These are phyloP conservation scores for Lasioglossum malachurum DNA, from an alignment of 2,888 invertebrate species.

Conservation along the genomic window DNA sequence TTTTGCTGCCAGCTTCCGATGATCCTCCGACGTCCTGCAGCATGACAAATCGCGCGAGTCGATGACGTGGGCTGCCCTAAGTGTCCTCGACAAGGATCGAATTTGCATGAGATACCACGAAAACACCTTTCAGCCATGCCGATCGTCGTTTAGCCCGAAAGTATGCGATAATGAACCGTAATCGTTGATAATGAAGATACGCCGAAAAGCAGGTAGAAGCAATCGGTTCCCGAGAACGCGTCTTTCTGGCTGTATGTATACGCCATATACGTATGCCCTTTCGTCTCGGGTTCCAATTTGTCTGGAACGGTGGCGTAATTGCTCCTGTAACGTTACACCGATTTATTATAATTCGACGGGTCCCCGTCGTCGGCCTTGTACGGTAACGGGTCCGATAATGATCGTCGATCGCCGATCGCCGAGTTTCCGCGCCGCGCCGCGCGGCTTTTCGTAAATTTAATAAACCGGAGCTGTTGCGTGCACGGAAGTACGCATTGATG, in stretches of 20 bases:
- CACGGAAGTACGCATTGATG: conserved; percentile 1
- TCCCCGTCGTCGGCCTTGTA: background rate
- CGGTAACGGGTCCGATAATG: conserved; percentile 23
- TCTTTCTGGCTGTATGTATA: conserved; percentile 4
- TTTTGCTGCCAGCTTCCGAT: background rate
- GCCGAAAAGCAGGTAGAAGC: conserved; percentile 31
- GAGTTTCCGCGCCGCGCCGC: conserved; percentile 15
- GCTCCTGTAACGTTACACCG: conserved; percentile 31
- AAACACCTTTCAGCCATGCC: conserved; percentile 71
- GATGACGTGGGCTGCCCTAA: background rate
- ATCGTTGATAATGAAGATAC: conserved; percentile 78
- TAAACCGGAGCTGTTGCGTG: conserved; percentile 6
- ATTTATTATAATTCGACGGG: conserved; percentile 36
- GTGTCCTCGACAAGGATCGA: background rate
- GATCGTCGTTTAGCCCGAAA: conserved; percentile 80
- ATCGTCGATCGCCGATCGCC: background rate
- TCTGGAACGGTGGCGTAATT: conserved; percentile 26
- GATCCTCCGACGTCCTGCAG: background rate
- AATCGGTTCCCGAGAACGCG: conserved; percentile 38
- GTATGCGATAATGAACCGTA: conserved; percentile 80
- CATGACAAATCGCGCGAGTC: conserved; percentile 39
- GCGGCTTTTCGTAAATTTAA: conserved; percentile 31
- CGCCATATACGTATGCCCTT: conserved; percentile 36
- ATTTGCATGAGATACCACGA: conserved; percentile 44
- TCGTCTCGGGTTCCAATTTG: conserved; percentile 45